phyloP scores from a whole-genome alignment of 2,888 invertebrate species.

The Kuschelorhynchus macadamiae region DNA sequence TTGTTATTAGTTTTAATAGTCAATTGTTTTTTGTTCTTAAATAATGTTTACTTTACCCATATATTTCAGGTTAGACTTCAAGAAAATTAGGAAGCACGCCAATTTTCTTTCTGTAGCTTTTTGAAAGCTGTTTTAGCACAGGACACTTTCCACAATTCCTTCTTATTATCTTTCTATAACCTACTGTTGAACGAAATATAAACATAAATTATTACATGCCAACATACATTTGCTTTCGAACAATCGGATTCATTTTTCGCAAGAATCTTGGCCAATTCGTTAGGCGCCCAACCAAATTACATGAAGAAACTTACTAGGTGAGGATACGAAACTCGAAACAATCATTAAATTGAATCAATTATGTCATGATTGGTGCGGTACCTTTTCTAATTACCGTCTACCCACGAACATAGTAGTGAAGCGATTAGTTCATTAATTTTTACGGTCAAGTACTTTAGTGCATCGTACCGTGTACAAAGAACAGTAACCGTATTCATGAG shows the following conservation, averaged over 20 bases:
- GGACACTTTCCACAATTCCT: too few relatives aligned
- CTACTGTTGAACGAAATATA: too few relatives aligned
- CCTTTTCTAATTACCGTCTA: constrained; percentile 16
- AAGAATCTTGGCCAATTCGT: background rate
- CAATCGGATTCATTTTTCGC: background rate
- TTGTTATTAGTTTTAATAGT: too few relatives aligned
- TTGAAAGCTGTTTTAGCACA: too few relatives aligned
- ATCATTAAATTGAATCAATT: constrained; percentile 12
- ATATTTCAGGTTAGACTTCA: too few relatives aligned
- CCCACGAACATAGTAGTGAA: constrained; percentile 11
- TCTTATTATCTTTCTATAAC: too few relatives aligned
- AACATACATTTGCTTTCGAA: background rate
- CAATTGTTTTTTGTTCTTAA: too few relatives aligned
- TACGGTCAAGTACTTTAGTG: constrained; percentile 15
- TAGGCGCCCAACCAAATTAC: constrained; percentile 11
- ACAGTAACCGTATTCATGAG: background rate
- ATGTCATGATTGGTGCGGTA: constrained; percentile 12
- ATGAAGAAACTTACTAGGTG: constrained; percentile 12
- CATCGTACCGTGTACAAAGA: background rate
- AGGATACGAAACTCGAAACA: background rate
- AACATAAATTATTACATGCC: too few relatives aligned
- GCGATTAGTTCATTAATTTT: constrained; percentile 10
- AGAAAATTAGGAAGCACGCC: too few relatives aligned
- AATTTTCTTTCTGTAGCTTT: too few relatives aligned
- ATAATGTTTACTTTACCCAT: too few relatives aligned